Percentiles rank a stretch among this genome's conserved stretches.
These are phyloP conservation scores for Sclerodermus sp. DNA, from an alignment of 2,888 invertebrate genomes.

Conservation along the genomic window DNA sequence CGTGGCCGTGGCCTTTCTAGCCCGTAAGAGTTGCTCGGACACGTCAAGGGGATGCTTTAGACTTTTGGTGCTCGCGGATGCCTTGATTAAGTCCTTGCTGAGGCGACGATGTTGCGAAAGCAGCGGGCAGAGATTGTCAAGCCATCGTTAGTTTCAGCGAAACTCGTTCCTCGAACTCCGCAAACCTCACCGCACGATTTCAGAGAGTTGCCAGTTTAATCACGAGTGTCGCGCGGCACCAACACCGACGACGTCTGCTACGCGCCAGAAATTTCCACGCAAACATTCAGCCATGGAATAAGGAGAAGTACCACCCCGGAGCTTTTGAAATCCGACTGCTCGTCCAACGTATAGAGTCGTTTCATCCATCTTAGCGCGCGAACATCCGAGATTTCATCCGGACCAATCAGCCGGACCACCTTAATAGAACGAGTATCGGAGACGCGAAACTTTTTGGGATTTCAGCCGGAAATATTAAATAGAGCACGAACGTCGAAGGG, in stretches of 20 bases:
- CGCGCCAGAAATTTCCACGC: background rate
- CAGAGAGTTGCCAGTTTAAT: slow-evolving; percentile 26
- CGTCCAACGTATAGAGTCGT: too few species aligned
- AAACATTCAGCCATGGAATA: background rate
- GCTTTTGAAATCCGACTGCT: background rate
- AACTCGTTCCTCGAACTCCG: slow-evolving; percentile 23
- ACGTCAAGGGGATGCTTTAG: slow-evolving; percentile 21
- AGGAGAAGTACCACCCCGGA: background rate
- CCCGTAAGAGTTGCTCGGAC: too few species aligned
- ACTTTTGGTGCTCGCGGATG: slow-evolving; percentile 35
- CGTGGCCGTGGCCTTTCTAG: too few species aligned
- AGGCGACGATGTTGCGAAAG: slow-evolving; percentile 38
- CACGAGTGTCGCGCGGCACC: slow-evolving; percentile 10
- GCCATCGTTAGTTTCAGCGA: slow-evolving; percentile 23
- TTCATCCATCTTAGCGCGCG: too few species aligned
- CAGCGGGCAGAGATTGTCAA: slow-evolving; percentile 32
- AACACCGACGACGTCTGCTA: background rate
- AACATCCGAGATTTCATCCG: too few species aligned
- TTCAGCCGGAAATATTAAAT: too few species aligned
- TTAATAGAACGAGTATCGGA: too few species aligned
- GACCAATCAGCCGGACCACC: too few species aligned
- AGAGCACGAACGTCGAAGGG: too few species aligned
- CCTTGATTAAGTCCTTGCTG: slow-evolving; percentile 45
- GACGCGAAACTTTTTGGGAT: too few species aligned
- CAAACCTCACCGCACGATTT: too few species aligned